Conservation (phyloP, 2,797 vertebrate genomes). For the Trachops cirrhosus region DNA sequence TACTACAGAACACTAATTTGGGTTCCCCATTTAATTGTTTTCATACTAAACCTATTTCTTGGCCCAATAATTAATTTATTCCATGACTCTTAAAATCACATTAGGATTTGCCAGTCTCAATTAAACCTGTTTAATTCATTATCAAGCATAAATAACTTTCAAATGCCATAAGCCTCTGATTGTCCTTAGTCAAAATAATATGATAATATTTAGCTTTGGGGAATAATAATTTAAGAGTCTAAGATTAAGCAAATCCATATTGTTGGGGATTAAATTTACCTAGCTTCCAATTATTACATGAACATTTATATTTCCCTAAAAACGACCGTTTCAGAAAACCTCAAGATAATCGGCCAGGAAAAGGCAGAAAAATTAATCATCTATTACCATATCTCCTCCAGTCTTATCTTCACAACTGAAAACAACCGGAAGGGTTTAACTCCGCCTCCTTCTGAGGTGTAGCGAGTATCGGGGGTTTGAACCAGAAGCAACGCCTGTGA, state of each 20-base stretch:
- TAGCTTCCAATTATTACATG: slow-evolving; percentile 32
- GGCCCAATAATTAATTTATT: slow-evolving; percentile 53
- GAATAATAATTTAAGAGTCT: slow-evolving; percentile 51
- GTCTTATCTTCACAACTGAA: neutral
- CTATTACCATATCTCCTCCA: neutral
- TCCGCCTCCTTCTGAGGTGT: slow-evolving; percentile 20
- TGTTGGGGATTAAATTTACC: slow-evolving; percentile 41
- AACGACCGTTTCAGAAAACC: slow-evolving; percentile 31
- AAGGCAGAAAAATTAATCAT: neutral
- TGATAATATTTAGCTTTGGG: slow-evolving; percentile 56
- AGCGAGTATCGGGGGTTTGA: slow-evolving; percentile 20
- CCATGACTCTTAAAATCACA: slow-evolving; percentile 63
- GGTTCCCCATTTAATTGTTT: slow-evolving; percentile 45
- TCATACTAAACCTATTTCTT: slow-evolving; percentile 54
- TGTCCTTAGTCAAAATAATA: slow-evolving; percentile 59
- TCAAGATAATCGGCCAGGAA: slow-evolving; percentile 1
- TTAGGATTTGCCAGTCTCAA: slow-evolving; percentile 55
- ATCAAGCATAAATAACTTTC: slow-evolving; percentile 59
- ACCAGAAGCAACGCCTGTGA: neutral
- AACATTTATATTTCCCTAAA: slow-evolving; percentile 40
- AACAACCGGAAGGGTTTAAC: slow-evolving; percentile 5
- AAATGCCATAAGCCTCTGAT: slow-evolving; percentile 55
- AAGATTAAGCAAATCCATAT: slow-evolving; percentile 47
- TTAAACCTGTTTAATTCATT: slow-evolving; percentile 70
- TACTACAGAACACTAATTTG: slow-evolving; percentile 37